Conservation (phyloP, 2,113 vertebrate genomes). For the Menura novaehollandiae region DNA sequence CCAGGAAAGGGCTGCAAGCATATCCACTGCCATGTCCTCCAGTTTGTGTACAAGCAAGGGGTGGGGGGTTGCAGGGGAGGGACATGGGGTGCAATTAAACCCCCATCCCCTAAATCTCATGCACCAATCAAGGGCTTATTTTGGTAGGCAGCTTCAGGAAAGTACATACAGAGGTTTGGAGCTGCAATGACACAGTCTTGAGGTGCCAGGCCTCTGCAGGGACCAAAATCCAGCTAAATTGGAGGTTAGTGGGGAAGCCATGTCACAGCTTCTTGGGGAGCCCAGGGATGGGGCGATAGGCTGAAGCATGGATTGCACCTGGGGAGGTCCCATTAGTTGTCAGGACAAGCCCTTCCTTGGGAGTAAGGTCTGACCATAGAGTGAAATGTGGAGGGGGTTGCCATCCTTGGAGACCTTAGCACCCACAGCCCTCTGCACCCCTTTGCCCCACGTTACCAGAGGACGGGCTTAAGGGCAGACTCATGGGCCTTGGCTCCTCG, state of each 20-base stretch:
- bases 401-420: not conserved
- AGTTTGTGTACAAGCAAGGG: not conserved
- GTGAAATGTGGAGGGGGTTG: too few relatives aligned
- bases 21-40: not conserved
- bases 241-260: not conserved
- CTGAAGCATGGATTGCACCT: not conserved
- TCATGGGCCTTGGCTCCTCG: not conserved
- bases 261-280: not conserved
- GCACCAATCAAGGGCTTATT: fast-evolving
- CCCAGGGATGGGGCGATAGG: fast-evolving
- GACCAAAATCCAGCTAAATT: not conserved
- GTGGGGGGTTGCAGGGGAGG: too few relatives aligned
- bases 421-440: not conserved
- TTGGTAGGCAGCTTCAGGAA: not conserved
- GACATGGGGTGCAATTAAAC: not conserved
- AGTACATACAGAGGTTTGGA: not conserved
- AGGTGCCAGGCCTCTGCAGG: not conserved
- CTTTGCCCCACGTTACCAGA: not conserved
- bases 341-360: not conserved
- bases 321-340: not conserved
- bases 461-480: fast-evolving
- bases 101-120: fast-evolving
- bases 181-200: not conserved
- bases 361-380: not conserved
- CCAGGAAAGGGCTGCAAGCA: not conserved